A percentile compares a stretch with the other conserved stretches of the same genome.
These are phyloP conservation scores for Dendrocopos noguchii DNA, from an alignment of 2,113 vertebrate genomes.

Conservation along the genomic window DNA sequence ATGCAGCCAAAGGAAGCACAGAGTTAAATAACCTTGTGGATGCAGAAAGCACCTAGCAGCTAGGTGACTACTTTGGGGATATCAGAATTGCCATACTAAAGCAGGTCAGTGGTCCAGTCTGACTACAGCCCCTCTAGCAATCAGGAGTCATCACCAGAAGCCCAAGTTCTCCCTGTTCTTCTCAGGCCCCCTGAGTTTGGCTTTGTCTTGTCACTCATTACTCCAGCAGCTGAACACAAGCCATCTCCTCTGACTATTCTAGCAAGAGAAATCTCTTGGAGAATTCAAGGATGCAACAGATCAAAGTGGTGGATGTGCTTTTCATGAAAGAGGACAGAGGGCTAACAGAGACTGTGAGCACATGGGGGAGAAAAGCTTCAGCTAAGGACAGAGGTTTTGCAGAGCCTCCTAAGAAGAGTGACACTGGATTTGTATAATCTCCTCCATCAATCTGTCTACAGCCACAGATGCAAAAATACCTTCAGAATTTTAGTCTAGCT, in stretches of 20 bases:
- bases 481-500: background rate
- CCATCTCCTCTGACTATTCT: background rate
- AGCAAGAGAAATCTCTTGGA: background rate
- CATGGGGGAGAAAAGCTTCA: background rate
- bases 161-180: background rate
- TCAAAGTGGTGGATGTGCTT: background rate
- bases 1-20: background rate
- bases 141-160: background rate
- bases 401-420: background rate
- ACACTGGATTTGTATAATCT: background rate
- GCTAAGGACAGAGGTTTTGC: background rate
- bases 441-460: background rate
- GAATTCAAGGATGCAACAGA: background rate
- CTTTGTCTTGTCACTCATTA: background rate
- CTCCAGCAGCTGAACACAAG: background rate
- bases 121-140: background rate
- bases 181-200: background rate
- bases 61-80: background rate
- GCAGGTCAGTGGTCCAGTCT: background rate
- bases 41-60: background rate
- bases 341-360: background rate
- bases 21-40: background rate
- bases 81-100: background rate
- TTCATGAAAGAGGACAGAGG: background rate
- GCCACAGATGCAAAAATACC: background rate